phyloP scores from a whole-genome alignment of 1,140 invertebrate genomes.

The Drosophila ficusphila region DNA sequence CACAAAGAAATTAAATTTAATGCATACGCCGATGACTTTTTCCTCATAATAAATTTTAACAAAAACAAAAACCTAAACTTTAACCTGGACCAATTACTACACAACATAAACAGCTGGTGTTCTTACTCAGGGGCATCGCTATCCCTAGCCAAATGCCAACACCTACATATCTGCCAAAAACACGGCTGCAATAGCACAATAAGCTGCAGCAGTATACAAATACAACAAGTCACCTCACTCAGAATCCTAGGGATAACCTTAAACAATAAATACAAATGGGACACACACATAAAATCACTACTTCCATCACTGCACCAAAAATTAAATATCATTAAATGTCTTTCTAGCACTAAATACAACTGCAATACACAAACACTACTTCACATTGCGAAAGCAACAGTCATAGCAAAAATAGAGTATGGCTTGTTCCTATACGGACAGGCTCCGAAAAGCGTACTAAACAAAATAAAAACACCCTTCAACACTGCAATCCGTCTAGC shows the following conservation, averaged over 20 bases:
- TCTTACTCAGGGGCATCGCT: conserved; percentile 12
- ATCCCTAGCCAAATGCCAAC: conserved; percentile 13
- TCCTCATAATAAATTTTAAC: conserved; percentile 5
- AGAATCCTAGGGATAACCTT: not conserved
- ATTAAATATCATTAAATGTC: not conserved
- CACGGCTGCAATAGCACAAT: not conserved
- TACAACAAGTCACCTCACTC: not conserved
- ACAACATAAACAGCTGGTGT: conserved; percentile 4
- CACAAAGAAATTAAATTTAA: conserved; percentile 11
- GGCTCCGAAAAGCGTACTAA: not conserved
- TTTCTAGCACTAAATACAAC: not conserved
- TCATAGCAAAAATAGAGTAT: not conserved
- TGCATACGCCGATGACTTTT: conserved; percentile 11
- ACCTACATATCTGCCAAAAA: conserved; percentile 6
- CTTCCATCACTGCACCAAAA: not conserved
- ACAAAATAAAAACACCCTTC: conserved; percentile 5
- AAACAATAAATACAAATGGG: conserved; percentile 3
- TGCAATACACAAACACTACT: not conserved
- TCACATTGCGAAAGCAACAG: not conserved
- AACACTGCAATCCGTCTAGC: not conserved
- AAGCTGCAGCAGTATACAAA: conserved; percentile 2
- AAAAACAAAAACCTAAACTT: conserved; percentile 8
- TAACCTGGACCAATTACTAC: not conserved
- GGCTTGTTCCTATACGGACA: not conserved
- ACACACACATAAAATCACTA: conserved; percentile 4